A percentile compares a stretch with the other conserved stretches of the same genome.
Conservation (phyloP, 2,797 vertebrate genomes). For the Neopelma chrysocephalum region DNA sequence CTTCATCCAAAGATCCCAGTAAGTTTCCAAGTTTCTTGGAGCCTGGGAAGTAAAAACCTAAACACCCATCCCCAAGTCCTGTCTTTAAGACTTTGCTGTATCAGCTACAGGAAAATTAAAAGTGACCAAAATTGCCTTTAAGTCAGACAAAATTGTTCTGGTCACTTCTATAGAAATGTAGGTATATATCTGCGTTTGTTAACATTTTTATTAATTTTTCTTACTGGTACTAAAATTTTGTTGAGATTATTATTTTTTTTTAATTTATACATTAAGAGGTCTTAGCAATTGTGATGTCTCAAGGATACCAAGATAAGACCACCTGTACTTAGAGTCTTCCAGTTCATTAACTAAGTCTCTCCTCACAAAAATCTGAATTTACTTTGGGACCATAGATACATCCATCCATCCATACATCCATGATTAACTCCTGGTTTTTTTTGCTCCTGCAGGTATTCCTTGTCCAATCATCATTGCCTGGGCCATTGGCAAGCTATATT, state of each 20-base stretch:
- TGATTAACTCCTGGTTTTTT: neutral
- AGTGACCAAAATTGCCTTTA: neutral
- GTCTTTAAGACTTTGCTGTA: neutral
- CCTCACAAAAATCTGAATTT: neutral
- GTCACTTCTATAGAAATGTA: neutral
- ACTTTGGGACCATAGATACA: neutral
- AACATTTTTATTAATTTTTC: neutral
- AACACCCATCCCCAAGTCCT: neutral
- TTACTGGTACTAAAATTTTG: neutral
- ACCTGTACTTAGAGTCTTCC: neutral
- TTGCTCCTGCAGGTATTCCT: conserved; percentile 85
- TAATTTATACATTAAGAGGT: neutral
- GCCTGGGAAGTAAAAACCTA: neutral
- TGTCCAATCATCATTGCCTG: conserved; percentile 94
- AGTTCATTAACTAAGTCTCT: neutral
- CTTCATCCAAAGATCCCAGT: neutral
- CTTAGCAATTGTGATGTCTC: neutral
- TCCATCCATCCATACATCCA: neutral
- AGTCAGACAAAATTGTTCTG: neutral
- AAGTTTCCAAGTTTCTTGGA: neutral
- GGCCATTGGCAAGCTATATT: conserved; percentile 92
- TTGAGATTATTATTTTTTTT: neutral
- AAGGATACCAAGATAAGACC: neutral
- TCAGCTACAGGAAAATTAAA: neutral
- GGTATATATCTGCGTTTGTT: neutral